Conservation (phyloP, 2,888 invertebrate species). For the Schizotus pectinicornis region DNA sequence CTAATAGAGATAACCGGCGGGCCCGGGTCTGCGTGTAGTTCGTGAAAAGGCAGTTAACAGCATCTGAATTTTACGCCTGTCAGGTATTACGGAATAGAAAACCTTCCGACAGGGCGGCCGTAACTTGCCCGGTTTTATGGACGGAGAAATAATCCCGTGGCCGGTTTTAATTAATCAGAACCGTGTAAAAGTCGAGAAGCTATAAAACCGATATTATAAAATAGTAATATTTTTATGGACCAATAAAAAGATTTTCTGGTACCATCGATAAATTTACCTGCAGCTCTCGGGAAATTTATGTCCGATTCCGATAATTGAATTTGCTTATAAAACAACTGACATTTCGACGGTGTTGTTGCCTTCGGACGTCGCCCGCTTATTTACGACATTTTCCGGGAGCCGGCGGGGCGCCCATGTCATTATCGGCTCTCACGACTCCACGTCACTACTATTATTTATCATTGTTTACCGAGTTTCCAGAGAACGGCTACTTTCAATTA, state of each 20-base stretch:
- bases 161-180: conserved; percentile 37
- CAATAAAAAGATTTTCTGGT: conserved; percentile 21
- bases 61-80: conserved; percentile 38
- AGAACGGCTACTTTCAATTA: neutral
- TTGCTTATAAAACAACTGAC: conserved; percentile 9
- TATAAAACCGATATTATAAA: conserved; percentile 37
- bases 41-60: conserved; percentile 22
- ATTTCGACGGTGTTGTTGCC: no score
- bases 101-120: conserved; percentile 31
- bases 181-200: conserved; percentile 32
- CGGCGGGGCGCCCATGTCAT: no score
- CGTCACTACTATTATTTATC: conserved; percentile 7
- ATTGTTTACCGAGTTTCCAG: neutral
- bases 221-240: conserved; percentile 31
- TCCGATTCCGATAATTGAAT: conserved; percentile 22
- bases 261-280: conserved; percentile 4
- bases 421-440: neutral
- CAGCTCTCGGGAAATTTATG: conserved; percentile 8
- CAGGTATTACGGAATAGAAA: conserved; percentile 30
- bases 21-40: conserved; percentile 7
- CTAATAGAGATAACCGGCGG: conserved; percentile 23
- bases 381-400: neutral
- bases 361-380: neutral
- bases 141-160: conserved; percentile 29
- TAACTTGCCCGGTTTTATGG: conserved; percentile 36